Conservation (phyloP, 2,888 invertebrate genomes). For the Petrophora chlorosata region DNA sequence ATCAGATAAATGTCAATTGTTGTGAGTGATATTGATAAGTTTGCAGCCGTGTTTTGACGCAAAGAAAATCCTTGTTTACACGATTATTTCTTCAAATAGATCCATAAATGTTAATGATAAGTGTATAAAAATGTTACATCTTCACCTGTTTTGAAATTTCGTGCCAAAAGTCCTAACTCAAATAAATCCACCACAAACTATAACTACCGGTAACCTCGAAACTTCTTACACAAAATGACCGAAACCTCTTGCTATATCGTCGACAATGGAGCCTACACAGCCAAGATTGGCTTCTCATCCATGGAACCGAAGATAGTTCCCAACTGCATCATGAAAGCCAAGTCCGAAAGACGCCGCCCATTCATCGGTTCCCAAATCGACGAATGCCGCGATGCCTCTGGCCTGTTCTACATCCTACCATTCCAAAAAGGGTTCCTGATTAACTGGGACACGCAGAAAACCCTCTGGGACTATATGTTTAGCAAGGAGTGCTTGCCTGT, state of each 20-base stretch:
- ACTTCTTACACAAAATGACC: slow-evolving; percentile 50
- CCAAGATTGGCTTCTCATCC: slow-evolving; percentile 92
- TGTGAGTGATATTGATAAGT: too few relatives aligned
- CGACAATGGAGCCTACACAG: slow-evolving; percentile 95
- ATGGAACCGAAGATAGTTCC: slow-evolving; percentile 90
- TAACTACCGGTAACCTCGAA: slow-evolving; percentile 46
- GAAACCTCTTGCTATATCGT: slow-evolving; percentile 86
- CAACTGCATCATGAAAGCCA: slow-evolving; percentile 99
- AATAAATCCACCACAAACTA: neutral
- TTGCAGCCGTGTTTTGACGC: too few relatives aligned
- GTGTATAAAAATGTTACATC: too few relatives aligned
- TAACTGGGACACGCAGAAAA: slow-evolving; percentile 98
- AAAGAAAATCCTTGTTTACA: too few relatives aligned
- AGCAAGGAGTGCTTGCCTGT: slow-evolving; percentile 92
- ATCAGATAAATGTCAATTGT: too few relatives aligned
- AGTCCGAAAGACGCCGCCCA: slow-evolving; percentile 95
- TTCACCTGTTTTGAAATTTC: too few relatives aligned
- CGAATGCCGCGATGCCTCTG: slow-evolving; percentile 97
- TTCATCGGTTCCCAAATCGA: slow-evolving; percentile 97
- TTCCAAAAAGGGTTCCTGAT: slow-evolving; percentile 97
- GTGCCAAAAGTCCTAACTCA: neutral
- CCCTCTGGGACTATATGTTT: slow-evolving; percentile 97
- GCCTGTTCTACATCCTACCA: slow-evolving; percentile 95
- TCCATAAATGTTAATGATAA: too few relatives aligned
- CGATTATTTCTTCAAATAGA: too few relatives aligned